Conservation (phyloP, 2,113 vertebrate genomes). For the Uria aalge region DNA sequence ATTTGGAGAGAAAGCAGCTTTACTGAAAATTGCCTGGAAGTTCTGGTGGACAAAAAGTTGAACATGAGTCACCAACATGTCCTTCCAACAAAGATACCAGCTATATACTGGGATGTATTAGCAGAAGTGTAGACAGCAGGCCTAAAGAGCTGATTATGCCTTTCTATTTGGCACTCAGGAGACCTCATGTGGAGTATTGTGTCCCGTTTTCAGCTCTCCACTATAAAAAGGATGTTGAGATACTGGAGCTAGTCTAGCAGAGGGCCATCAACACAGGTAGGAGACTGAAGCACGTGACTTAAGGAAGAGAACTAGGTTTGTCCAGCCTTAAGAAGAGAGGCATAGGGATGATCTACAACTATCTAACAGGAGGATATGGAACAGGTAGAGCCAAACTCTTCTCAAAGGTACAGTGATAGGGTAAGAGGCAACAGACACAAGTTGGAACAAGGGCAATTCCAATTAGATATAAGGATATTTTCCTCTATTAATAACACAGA, state of each 20-base stretch:
- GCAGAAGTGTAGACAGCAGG: not conserved
- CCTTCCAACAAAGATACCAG: not conserved
- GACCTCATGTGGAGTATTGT: not conserved
- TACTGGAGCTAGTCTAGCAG: not conserved
- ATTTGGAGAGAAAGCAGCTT: not conserved
- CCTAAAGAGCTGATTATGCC: not conserved
- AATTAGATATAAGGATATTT: not conserved
- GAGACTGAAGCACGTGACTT: not conserved
- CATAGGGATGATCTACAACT: not conserved
- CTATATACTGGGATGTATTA: not conserved
- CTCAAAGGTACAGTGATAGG: not conserved
- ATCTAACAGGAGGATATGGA: not conserved
- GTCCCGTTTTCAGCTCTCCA: not conserved
- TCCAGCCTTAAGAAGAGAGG: not conserved
- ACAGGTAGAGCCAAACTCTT: not conserved
- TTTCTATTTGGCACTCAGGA: not conserved
- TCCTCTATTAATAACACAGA: not conserved
- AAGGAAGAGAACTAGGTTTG: not conserved
- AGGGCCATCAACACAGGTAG: not conserved
- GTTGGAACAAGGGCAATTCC: not conserved
- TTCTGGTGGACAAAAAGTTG: not conserved
- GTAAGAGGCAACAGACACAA: not conserved
- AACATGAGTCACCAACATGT: not conserved
- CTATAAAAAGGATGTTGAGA: not conserved
- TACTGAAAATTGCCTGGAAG: not conserved